A percentile compares a stretch with the other conserved stretches of the same genome.
phyloP scores from a whole-genome alignment of 2,888 invertebrate genomes.

The Microplitis deprimator region DNA sequence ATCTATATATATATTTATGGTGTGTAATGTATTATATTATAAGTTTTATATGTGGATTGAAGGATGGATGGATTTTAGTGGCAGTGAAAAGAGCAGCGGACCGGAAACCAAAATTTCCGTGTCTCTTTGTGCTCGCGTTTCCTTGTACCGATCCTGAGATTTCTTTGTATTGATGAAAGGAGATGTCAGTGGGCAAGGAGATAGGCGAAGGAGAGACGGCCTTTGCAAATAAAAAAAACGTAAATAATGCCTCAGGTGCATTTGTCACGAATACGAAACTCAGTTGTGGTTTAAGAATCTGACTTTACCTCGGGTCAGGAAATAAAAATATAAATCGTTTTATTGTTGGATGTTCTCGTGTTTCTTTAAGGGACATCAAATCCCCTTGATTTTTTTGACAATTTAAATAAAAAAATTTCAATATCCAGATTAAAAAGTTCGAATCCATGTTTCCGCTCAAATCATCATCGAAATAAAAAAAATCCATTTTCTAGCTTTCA shows the following conservation, averaged over 20 bases:
- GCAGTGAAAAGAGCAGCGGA: slow-evolving; percentile 31
- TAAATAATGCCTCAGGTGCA: not conserved
- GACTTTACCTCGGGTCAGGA: not conserved
- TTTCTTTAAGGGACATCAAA: too few species aligned
- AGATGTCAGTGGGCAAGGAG: slow-evolving; percentile 13
- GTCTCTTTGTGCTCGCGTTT: slow-evolving; percentile 24
- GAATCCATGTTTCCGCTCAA: too few species aligned
- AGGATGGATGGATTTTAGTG: not conserved
- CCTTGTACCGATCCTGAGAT: slow-evolving; percentile 8
- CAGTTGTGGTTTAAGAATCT: slow-evolving; percentile 19
- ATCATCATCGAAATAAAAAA: too few species aligned
- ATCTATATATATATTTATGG: not conserved
- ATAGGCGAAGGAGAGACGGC: not conserved
- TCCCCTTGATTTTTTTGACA: too few species aligned
- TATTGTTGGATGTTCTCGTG: not conserved
- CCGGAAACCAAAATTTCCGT: slow-evolving; percentile 51
- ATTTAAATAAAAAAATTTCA: too few species aligned
- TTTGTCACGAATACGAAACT: slow-evolving; percentile 6
- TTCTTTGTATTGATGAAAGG: slow-evolving; percentile 8
- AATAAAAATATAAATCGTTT: not conserved
- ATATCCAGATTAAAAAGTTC: too few species aligned
- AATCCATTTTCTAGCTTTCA: too few species aligned
- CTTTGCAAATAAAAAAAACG: not conserved
- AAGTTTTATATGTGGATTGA: not conserved
- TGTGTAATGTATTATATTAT: not conserved